These are phyloP conservation scores for Pyralis farinalis DNA, from an alignment of 2,888 invertebrate species.

Conservation along the genomic window DNA sequence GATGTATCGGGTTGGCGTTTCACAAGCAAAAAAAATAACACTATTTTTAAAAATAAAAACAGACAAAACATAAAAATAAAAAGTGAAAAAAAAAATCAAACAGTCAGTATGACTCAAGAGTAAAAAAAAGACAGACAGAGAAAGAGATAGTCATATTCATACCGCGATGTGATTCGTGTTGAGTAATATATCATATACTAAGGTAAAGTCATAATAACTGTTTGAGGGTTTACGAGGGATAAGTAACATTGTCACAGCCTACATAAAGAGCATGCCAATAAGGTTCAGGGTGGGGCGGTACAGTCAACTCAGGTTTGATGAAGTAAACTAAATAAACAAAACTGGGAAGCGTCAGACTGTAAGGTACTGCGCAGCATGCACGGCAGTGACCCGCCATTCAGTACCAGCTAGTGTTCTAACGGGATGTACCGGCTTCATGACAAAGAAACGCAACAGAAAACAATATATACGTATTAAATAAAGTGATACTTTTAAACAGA, in stretches of 20 bases:
- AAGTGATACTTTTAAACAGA: slow-evolving; percentile 11
- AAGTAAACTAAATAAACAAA: slow-evolving; percentile 30
- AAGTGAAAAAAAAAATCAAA: slow-evolving; percentile 70
- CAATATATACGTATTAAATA: slow-evolving; percentile 13
- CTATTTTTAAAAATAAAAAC: slow-evolving; percentile 54
- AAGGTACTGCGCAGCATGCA: slow-evolving; percentile 61
- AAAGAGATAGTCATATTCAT: slow-evolving; percentile 73
- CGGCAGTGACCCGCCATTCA: slow-evolving; percentile 44
- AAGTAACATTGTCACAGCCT: slow-evolving; percentile 78
- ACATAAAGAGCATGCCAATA: slow-evolving; percentile 71
- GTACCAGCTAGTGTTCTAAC: slow-evolving; percentile 46
- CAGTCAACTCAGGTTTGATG: slow-evolving; percentile 54
- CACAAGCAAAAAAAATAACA: slow-evolving; percentile 75
- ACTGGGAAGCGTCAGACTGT: slow-evolving; percentile 70
- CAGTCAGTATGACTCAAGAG: slow-evolving; percentile 80
- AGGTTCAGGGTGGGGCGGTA: slow-evolving; percentile 47
- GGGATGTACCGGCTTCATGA: slow-evolving; percentile 58
- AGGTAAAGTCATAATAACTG: slow-evolving; percentile 73
- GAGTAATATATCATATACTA: slow-evolving; percentile 43
- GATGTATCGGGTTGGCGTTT: slow-evolving; percentile 70
- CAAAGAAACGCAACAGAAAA: slow-evolving; percentile 31
- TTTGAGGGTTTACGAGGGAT: slow-evolving; percentile 73
- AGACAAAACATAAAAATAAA: slow-evolving; percentile 40
- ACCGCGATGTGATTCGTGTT: slow-evolving; percentile 70
- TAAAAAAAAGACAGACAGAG: slow-evolving; percentile 72